Evolutionary conservation across 1,140 invertebrate genomes (phyloP).

Genomic region (Diorhabda sublineata): DNA sequence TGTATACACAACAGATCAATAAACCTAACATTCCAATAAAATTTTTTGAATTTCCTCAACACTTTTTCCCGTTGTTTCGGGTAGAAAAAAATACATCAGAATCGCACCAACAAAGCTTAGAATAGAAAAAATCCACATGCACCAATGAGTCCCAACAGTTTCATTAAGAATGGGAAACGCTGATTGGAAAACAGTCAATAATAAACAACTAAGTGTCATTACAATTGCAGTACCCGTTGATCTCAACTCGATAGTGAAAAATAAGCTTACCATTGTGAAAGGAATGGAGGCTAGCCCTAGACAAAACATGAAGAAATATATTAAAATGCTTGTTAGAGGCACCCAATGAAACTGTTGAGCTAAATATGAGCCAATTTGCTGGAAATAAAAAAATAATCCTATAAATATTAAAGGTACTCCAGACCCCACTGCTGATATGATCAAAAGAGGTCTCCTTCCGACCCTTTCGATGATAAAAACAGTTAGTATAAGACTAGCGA

Average conservation of each 20-base stretch:
- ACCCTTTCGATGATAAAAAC: constrained; percentile 63
- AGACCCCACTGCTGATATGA: constrained; percentile 65
- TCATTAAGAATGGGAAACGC: constrained; percentile 6
- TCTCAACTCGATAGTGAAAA: constrained; percentile 73
- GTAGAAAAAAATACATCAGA: background rate
- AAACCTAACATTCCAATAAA: background rate
- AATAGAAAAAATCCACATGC: background rate
- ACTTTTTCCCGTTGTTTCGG: constrained; percentile 11
- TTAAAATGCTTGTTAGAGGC: constrained; percentile 60
- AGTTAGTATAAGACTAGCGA: constrained; percentile 64
- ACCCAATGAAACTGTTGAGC: constrained; percentile 55
- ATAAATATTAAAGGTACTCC: constrained; percentile 48
- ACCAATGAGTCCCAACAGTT: constrained; percentile 7
- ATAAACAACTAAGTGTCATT: background rate
- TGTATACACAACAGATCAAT: no score
- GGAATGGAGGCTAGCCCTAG: constrained; percentile 77
- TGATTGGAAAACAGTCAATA: background rate
- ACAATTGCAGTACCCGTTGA: constrained; percentile 69
- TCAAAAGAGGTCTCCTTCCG: constrained; percentile 67
- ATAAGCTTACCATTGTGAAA: constrained; percentile 80
- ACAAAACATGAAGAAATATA: constrained; percentile 66
- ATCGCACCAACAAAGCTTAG: background rate
- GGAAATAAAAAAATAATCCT: constrained; percentile 61
- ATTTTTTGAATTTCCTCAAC: constrained; percentile 4
- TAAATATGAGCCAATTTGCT: constrained; percentile 47